Evolutionary conservation across 2,888 invertebrate genomes (phyloP), one percentile per base, ranked within the genome.

Genomic region (Thereva unica): DNA sequence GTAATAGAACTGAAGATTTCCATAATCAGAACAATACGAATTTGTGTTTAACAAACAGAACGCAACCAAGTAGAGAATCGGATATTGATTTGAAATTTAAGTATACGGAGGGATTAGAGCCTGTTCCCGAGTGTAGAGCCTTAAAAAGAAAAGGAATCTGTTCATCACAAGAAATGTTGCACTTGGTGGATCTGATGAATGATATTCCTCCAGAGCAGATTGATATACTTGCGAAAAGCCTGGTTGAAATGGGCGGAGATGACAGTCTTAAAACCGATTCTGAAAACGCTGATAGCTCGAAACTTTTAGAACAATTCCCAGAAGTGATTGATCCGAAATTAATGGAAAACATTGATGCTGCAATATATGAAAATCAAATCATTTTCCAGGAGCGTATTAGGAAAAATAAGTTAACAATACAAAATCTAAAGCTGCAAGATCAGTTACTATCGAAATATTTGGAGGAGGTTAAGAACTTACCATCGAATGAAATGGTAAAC

Each of bases 291-390:
- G 70, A 71, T 54, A 70, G 68, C 47, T 67, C 68, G 34, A 69
- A 68, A 53, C 53, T 72, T n/a, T 49, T 72, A 12, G 68, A 71
- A 42, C 63, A 68, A 53, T 70, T 72, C 49, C 71, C 71, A 9
- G 68, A 67, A 10, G 57, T 56, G n/a, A 68, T 71, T 37, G 68
- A 71, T 45, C 69, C 68, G 7, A 71, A 72, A 67, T 50, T 70
- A n/a, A 61, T 72, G 52, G 72, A 72, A 64, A 72, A 69, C 52
- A 71, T 72, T 37, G 72, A 72, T 61, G 69, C 72, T 0, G 72
- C 68, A 38, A 71, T 72, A 10, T 72, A 72, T 41, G 72, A 72
- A 66, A 72, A 72, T 68, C 72, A 72, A 66, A 69, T 72, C n/a
- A 71, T 72, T 47, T 72, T 72, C 59, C 70, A 72, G 42, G 70